Evolutionary conservation across 1,140 invertebrate genomes (phyloP), one percentile per base, ranked within the genome.

Genomic region (Pogonomyrmex barbatus): DNA sequence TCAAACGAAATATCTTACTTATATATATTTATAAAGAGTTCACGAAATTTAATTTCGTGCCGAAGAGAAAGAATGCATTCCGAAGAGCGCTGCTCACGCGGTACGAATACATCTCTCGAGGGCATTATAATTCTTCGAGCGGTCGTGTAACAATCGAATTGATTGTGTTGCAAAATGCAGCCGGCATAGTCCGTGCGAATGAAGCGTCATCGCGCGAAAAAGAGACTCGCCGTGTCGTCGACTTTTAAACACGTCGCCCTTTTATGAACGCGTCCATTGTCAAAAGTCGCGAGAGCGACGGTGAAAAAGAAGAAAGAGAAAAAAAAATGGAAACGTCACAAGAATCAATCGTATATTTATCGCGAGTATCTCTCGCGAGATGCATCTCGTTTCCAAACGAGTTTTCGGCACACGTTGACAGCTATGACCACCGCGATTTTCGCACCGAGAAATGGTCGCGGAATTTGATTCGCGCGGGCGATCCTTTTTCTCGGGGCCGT

Each of bases 251-350:
- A 36, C 39, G 9, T 62, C 39, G 42, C 75, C 14, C 24, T 77
- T 24, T 77, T 63, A 77, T 45, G 75, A 77, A 77, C 30, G 75
- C 42, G 12, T 36, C 56, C 75, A 77, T 77, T 77, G 75, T 77
- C 42, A n/a, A 77, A 63, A 17, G 42, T n/a, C 47, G 68, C 33
- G 10, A 63, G 10, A 14, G 47, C 24, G 24, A 6, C 4, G 9
- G 24, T 3, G 62, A 42, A 65, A 65, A 65, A 36, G 8, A 17
- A 2, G n/a, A 65, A 47, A 24, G 9, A 12, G 4, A 54, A 71
- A 54, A 54, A 73, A 73, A 63, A 45, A 8, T 4, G 1, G 45
- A 24, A 39, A 12, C 8, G 47, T 2, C 30, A 14, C 30, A 12
- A 14, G 12, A 77, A 62, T 10, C 24, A 24, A 12, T 77, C 36